Evolutionary conservation across 2,888 invertebrate genomes (phyloP).

Genomic region (Barypeithes pellucidus): DNA sequence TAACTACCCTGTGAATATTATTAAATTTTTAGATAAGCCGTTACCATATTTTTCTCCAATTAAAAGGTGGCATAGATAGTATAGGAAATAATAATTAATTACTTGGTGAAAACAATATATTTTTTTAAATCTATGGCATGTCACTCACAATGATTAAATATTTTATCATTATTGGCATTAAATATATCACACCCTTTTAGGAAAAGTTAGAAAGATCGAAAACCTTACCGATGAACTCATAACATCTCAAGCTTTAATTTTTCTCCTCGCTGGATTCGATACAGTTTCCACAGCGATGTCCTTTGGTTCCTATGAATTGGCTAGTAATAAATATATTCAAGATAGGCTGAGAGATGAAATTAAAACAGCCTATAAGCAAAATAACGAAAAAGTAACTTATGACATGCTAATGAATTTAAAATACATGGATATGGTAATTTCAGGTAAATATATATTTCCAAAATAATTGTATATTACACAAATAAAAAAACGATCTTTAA

Average conservation of each 20-base stretch:
- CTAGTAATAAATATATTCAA: constrained; percentile 75
- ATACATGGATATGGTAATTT: constrained; percentile 68
- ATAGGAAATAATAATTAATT: too few relatives aligned
- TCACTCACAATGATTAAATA: too few relatives aligned
- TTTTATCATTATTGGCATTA: too few relatives aligned
- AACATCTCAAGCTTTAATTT: constrained; percentile 73
- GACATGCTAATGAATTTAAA: constrained; percentile 73
- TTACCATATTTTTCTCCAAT: too few relatives aligned
- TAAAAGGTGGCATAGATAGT: too few relatives aligned
- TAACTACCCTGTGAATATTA: too few relatives aligned
- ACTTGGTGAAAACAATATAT: too few relatives aligned
- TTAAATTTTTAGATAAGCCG: too few relatives aligned
- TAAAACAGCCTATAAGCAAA: constrained; percentile 52
- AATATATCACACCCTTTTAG: too few relatives aligned
- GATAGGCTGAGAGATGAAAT: constrained; percentile 67
- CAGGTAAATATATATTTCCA: constrained; percentile 54
- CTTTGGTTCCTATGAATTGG: constrained; percentile 73
- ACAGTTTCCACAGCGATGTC: neutral
- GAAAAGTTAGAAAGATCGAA: constrained; percentile 18
- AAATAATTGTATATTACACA: neutral
- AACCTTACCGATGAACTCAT: constrained; percentile 69
- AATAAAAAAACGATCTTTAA: too few relatives aligned
- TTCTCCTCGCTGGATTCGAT: constrained; percentile 71
- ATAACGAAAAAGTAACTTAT: constrained; percentile 70
- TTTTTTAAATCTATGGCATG: too few relatives aligned